Conservation (phyloP, 2,113 vertebrate species). For the Apteryx mantelli region DNA sequence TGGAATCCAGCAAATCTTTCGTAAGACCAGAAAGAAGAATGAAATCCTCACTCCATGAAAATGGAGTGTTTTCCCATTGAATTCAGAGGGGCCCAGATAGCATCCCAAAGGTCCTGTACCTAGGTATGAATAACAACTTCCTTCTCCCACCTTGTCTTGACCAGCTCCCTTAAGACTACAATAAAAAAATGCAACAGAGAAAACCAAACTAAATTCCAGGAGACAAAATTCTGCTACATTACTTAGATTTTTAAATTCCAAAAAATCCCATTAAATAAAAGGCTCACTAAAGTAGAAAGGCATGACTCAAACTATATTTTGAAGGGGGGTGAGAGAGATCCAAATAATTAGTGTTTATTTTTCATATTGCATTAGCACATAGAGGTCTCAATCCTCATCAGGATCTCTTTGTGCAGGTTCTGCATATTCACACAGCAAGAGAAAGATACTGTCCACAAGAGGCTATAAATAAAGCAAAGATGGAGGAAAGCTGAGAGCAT, state of each 20-base stretch:
- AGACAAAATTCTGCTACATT: not conserved
- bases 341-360: constrained; percentile 5
- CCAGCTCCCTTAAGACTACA: not conserved
- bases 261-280: not conserved
- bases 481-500: not conserved
- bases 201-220: not conserved
- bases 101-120: not conserved
- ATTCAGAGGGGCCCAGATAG: not conserved
- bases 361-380: not conserved
- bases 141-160: not conserved
- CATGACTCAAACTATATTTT: not conserved
- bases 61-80: not conserved
- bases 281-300: not conserved
- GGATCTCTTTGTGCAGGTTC: not conserved
- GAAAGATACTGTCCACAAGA: not conserved
- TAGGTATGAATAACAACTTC: not conserved
- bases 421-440: not conserved
- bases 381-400: not conserved
- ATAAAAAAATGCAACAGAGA: not conserved
- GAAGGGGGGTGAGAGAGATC: not conserved
- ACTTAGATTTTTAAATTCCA: not conserved
- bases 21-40: not conserved
- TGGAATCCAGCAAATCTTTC: not conserved
- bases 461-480: not conserved
- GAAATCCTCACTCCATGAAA: not conserved